A percentile compares a stretch with the other conserved stretches of the same genome.
Conservation (phyloP, 2,113 vertebrate species). For the Podarcis muralis region DNA sequence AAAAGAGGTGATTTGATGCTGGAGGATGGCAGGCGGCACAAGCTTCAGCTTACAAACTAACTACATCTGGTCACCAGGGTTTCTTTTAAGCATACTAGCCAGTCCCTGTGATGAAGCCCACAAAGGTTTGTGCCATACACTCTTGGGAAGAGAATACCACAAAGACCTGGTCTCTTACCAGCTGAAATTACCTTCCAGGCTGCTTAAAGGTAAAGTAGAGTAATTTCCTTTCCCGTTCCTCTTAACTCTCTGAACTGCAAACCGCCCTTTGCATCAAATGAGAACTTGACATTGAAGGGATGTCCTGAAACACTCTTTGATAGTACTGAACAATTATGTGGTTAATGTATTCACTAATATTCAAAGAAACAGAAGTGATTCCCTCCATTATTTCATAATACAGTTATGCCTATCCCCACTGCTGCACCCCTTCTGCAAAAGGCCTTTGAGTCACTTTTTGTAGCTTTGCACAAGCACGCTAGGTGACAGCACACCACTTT, state of each 20-base stretch:
- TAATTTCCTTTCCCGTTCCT: neutral
- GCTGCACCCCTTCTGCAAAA: neutral
- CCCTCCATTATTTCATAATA: neutral
- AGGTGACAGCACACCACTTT: constrained; percentile 77
- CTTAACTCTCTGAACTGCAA: constrained; percentile 11
- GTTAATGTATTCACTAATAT: neutral
- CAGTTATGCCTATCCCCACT: neutral
- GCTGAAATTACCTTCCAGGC: neutral
- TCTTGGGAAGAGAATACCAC: neutral
- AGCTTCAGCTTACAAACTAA: neutral
- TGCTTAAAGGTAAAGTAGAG: neutral
- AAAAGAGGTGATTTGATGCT: neutral
- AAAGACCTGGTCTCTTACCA: neutral
- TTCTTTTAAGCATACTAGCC: neutral
- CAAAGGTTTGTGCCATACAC: neutral
- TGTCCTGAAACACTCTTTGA: neutral
- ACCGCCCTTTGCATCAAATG: constrained; percentile 29
- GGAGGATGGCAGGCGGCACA: neutral
- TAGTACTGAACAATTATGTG: neutral
- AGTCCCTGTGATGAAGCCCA: neutral
- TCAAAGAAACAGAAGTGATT: constrained; percentile 32
- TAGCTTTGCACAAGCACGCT: constrained; percentile 83
- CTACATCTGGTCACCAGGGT: neutral
- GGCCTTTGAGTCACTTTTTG: constrained; percentile 80
- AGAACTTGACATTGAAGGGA: neutral